Percentiles rank a stretch among this genome's conserved stretches.
Conservation (phyloP, 2,888 invertebrate genomes). For the Heliconius charithonia region DNA sequence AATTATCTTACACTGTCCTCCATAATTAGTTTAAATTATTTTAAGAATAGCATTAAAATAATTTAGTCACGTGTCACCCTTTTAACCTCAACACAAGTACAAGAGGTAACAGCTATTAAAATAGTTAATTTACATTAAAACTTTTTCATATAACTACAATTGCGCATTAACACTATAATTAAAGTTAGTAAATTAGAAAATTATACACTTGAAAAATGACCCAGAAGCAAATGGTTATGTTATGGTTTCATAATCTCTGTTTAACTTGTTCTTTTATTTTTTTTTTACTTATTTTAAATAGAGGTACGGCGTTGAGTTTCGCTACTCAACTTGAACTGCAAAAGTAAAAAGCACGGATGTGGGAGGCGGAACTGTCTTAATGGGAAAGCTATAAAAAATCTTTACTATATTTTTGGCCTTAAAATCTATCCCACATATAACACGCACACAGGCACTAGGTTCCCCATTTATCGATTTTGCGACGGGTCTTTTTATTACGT, state of each 20-base stretch:
- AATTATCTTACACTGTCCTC: not conserved
- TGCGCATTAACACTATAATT: conserved; percentile 42
- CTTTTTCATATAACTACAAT: conserved; percentile 40
- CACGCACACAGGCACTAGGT: too few species aligned
- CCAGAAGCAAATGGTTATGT: conserved; percentile 21
- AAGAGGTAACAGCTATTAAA: conserved; percentile 13
- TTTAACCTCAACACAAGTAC: not conserved
- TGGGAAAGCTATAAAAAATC: too few species aligned
- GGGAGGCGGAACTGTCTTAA: too few species aligned
- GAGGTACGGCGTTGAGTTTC: not conserved
- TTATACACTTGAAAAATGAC: conserved; percentile 29
- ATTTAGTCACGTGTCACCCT: conserved; percentile 18
- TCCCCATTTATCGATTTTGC: too few species aligned
- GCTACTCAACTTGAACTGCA: too few species aligned
- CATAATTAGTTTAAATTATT: not conserved
- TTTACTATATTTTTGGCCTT: too few species aligned
- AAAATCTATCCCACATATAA: too few species aligned
- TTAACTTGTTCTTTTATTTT: conserved; percentile 7
- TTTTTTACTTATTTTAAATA: not conserved
- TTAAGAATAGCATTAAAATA: not conserved
- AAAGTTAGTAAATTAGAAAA: conserved; percentile 39
- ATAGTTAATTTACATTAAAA: conserved; percentile 18
- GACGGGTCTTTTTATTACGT: too few species aligned
- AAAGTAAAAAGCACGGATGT: too few species aligned
- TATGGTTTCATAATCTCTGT: not conserved